phyloP scores from a whole-genome alignment of 1,140 invertebrate species.

The Macrocentrus cingulum region DNA sequence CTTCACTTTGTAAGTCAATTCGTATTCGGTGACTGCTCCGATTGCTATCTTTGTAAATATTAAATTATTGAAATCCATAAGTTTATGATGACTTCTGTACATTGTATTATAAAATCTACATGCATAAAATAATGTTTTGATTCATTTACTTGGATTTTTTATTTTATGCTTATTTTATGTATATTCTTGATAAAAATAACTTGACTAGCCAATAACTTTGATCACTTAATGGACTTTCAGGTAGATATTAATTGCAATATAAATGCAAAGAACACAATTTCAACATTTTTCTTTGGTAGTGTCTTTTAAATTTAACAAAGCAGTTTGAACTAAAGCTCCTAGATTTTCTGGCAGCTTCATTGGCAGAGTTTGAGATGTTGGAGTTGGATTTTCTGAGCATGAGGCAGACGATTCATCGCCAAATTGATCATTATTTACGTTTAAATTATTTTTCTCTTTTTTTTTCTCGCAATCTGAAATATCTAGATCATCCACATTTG shows the following conservation, averaged over 20 bases:
- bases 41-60: conserved; percentile 6
- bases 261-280: background rate
- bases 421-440: conserved; percentile 5
- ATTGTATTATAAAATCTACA: conserved; percentile 7
- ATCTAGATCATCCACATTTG: conserved; percentile 54
- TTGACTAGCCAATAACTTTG: conserved; percentile 5
- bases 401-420: conserved; percentile 5
- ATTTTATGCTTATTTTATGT: background rate
- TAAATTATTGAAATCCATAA: too few species aligned
- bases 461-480: conserved; percentile 30
- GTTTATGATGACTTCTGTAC: too few species aligned
- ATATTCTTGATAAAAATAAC: conserved; percentile 1
- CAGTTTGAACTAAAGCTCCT: conserved; percentile 47
- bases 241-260: conserved; percentile 6
- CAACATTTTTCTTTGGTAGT: conserved; percentile 38
- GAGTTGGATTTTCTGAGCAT: conserved; percentile 1
- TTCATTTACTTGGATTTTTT: background rate
- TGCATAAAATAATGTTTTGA: background rate
- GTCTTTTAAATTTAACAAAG: conserved; percentile 45
- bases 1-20: background rate
- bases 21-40: too few species aligned
- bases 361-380: conserved; percentile 11
- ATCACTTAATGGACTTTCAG: background rate
- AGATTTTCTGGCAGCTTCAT: conserved; percentile 41
- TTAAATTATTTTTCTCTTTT: conserved; percentile 15